Base-by-base conservation (phyloP, 1,140 invertebrate species). In the Semibalanus balanoides region DNA sequence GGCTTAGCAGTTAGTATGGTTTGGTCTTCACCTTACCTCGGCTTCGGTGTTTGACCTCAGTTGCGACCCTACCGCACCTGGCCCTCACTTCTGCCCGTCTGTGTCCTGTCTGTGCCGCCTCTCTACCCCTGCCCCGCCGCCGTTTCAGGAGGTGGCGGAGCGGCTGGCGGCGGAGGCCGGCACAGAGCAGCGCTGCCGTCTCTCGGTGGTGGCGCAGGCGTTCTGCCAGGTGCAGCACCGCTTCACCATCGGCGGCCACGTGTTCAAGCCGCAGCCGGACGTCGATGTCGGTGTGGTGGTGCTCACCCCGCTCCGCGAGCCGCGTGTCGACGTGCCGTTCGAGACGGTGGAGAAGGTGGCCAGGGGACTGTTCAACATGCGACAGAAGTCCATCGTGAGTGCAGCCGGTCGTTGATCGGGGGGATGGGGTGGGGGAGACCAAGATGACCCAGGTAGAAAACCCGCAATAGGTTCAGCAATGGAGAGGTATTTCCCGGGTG, bases 231-330 rank as follows among this genome's bases (percentile, higher is more conserved):
- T 95, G 0, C 82, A 90, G 69, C 86, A 94, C 72, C 90, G 91
- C 81, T 97, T 97, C 85, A 89, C 89, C 75, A 97, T 99, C 82
- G 90, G 92, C 76, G 96, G 90, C 19, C 85, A 84, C 79, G 91
- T 91, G 14, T 99, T 99, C 87, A 86, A 98, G 73, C 97, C 97
- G 0, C 89, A 92, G 81, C 96, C 97, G 0, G 88, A 99, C 75
- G 96, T 99, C 14, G 94, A 99, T 86, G 96, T 98, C 7, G 95
- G 93, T 73, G 91, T 99, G 19, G 95, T 99, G 0, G 90, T 90
- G 74, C 88, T 99, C 74, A 88, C 88, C 30, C 97, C 98, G 3
- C 82, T 90, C 3, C 88, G 88, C 79, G 83, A 87, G 74, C 96
- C 97, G 0, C 81, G 89, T 7, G 93, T 96, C 78, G 83, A 88